Evolutionary conservation across 2,113 vertebrate genomes (phyloP).

Genomic region (Gracilinanus agilis): DNA sequence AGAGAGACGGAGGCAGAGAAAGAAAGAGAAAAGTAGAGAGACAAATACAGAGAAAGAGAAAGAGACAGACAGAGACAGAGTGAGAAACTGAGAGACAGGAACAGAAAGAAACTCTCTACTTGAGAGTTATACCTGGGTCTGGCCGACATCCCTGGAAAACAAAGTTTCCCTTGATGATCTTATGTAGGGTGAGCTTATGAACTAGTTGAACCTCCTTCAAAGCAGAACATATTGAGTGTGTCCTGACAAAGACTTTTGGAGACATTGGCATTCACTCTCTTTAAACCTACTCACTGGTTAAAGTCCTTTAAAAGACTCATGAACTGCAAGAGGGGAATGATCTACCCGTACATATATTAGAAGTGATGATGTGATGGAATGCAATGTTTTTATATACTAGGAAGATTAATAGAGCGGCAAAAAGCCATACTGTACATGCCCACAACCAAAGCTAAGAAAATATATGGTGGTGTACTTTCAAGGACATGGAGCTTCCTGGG

Average conservation of each 20-base stretch:
- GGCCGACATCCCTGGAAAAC: neutral
- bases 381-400: constrained; percentile 11
- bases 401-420: neutral
- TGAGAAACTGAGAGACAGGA: neutral
- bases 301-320: neutral
- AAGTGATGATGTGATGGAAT: neutral
- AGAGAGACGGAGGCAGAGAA: neutral
- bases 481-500: constrained; percentile 54
- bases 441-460: constrained; percentile 33
- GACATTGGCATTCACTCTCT: neutral
- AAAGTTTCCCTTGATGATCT: neutral
- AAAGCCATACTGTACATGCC: constrained; percentile 23
- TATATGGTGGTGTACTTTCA: constrained; percentile 18
- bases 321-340: neutral
- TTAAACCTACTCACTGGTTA: neutral
- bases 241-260: neutral
- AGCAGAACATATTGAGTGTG: neutral
- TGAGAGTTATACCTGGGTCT: neutral
- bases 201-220: neutral
- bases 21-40: neutral
- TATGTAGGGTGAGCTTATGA: neutral
- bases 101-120: neutral
- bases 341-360: neutral
- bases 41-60: neutral
- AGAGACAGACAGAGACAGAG: neutral